phyloP scores from a whole-genome alignment of 2,113 vertebrate species.

The Edolisoma coerulescens region DNA sequence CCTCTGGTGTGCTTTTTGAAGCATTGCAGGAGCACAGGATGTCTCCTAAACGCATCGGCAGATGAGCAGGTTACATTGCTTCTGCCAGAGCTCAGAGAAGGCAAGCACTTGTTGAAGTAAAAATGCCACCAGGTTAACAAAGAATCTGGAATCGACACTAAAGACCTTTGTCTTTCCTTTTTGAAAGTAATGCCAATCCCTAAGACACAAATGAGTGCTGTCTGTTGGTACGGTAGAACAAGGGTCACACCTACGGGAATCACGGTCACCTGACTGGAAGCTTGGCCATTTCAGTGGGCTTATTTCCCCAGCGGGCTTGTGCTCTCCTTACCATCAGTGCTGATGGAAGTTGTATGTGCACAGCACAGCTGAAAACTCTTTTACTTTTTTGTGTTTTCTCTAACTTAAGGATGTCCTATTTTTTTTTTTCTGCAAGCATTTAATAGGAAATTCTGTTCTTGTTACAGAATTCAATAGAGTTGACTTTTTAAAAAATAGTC shows the following conservation, averaged over 20 bases:
- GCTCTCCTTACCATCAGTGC: neutral
- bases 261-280: neutral
- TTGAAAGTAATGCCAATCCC: neutral
- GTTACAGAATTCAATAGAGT: neutral
- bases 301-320: neutral
- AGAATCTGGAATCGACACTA: neutral
- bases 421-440: neutral
- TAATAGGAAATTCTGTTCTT: neutral
- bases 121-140: neutral
- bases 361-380: neutral
- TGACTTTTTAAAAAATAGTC: neutral
- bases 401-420: neutral
- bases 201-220: neutral
- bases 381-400: neutral
- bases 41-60: accelerated
- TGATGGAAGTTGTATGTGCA: neutral
- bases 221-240: neutral
- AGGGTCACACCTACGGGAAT: no score
- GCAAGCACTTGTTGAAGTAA: neutral
- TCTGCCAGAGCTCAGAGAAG: neutral
- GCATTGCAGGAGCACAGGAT: neutral
- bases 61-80: neutral
- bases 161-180: neutral
- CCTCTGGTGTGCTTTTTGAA: neutral
- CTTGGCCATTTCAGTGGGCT: neutral